Conservation (phyloP, 2,113 vertebrate species). For the Leuciscus idus region DNA sequence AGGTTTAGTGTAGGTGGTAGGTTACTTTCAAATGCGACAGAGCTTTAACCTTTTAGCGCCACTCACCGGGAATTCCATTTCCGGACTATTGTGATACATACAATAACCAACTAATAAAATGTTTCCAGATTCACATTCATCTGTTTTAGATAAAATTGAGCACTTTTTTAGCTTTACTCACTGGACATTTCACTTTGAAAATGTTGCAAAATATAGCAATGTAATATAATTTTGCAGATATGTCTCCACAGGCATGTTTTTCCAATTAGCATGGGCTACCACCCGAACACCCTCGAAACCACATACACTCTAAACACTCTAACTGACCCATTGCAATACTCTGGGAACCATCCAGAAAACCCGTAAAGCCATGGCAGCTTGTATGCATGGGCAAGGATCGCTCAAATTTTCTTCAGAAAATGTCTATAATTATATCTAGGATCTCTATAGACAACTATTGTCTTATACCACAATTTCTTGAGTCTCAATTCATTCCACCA, state of each 20-base stretch:
- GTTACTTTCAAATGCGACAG: neutral
- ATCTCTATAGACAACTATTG: neutral
- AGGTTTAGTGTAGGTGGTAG: neutral
- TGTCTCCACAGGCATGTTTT: neutral
- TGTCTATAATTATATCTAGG: neutral
- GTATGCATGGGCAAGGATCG: neutral
- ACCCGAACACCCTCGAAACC: neutral
- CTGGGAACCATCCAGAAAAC: neutral
- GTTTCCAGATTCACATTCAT: neutral
- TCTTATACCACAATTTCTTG: neutral
- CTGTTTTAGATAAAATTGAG: neutral
- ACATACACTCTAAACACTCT: slow-evolving; percentile 1
- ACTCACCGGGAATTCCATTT: neutral
- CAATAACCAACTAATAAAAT: neutral
- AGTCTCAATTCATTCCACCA: neutral
- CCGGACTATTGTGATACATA: neutral
- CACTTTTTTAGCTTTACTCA: neutral
- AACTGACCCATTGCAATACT: neutral
- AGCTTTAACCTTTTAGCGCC: neutral
- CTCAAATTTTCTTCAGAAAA: neutral
- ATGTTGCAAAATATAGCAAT: neutral
- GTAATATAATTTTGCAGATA: neutral
- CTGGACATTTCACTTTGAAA: neutral
- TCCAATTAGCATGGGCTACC: neutral
- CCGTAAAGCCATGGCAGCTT: neutral